Conservation (phyloP, 2,113 vertebrate species). For the Phylloscopus trochiloides region DNA sequence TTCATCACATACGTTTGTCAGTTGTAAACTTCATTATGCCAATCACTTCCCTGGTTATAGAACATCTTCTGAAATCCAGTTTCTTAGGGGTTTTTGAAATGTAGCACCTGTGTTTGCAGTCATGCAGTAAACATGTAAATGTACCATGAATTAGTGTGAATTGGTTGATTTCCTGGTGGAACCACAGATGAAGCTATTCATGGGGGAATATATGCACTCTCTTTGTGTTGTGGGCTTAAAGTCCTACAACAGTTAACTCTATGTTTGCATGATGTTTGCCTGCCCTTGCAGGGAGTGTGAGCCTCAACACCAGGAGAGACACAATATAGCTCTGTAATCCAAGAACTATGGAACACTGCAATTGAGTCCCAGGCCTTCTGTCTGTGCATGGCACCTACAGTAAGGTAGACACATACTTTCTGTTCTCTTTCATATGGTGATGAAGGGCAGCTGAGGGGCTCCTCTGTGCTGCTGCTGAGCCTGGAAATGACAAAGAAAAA, state of each 20-base stretch:
- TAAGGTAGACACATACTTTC: background rate
- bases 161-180: background rate
- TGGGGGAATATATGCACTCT: accelerated
- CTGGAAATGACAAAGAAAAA: background rate
- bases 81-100: background rate
- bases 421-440: conserved; percentile 56
- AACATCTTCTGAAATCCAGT: background rate
- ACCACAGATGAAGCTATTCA: background rate
- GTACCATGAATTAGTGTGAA: background rate
- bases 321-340: background rate
- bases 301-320: background rate
- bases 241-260: background rate
- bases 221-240: background rate
- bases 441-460: conserved; percentile 27
- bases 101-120: background rate
- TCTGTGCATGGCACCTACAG: background rate
- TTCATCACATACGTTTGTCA: background rate
- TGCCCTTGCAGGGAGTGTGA: background rate
- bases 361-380: background rate
- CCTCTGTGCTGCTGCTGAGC: background rate
- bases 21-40: background rate
- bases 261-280: background rate
- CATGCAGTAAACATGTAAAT: background rate
- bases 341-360: background rate
- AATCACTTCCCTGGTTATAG: background rate